Percentiles rank a stretch among this genome's conserved stretches.
Conservation (phyloP, 30 jellyfish, hydroid and myxozoan species). For the Aurelia aurita region DNA sequence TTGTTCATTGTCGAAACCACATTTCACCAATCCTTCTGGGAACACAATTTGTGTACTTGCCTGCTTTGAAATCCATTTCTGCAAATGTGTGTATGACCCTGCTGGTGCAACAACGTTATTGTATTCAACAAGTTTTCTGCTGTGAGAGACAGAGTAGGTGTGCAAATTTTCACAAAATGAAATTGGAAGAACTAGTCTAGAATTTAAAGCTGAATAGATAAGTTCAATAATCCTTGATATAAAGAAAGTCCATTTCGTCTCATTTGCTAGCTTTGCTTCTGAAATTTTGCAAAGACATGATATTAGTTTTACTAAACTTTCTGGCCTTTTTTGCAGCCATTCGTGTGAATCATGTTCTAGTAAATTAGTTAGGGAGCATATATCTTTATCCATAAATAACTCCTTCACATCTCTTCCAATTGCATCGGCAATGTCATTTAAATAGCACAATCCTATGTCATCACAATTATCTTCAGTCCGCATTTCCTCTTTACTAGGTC, state of each 20-base stretch:
- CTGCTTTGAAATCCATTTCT: conserved; percentile 25
- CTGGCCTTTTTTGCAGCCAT: conserved; percentile 30
- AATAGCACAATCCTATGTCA: too few species aligned
- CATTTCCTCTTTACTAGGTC: too few species aligned
- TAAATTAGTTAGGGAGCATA: not conserved
- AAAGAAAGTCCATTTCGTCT: not conserved
- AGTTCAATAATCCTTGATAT: conserved; percentile 18
- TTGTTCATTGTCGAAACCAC: conserved; percentile 58
- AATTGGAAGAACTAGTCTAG: conserved; percentile 15
- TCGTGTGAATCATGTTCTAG: not conserved
- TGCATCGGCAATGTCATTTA: too few species aligned
- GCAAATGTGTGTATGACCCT: conserved; percentile 30
- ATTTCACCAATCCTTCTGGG: conserved; percentile 28
- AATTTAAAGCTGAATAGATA: not conserved
- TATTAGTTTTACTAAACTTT: conserved; percentile 3
- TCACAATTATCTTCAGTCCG: too few species aligned
- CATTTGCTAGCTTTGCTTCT: not conserved
- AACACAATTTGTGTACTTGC: not conserved
- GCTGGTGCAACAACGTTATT: conserved; percentile 14
- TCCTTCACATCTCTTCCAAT: not conserved
- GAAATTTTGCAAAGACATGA: not conserved
- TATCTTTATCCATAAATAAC: not conserved
- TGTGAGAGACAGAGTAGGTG: too few species aligned
- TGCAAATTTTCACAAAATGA: too few species aligned
- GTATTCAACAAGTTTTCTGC: conserved; percentile 7